These are phyloP conservation scores for Chrysocyon brachyurus DNA, from an alignment of 2,797 vertebrate genomes.

Conservation along the genomic window DNA sequence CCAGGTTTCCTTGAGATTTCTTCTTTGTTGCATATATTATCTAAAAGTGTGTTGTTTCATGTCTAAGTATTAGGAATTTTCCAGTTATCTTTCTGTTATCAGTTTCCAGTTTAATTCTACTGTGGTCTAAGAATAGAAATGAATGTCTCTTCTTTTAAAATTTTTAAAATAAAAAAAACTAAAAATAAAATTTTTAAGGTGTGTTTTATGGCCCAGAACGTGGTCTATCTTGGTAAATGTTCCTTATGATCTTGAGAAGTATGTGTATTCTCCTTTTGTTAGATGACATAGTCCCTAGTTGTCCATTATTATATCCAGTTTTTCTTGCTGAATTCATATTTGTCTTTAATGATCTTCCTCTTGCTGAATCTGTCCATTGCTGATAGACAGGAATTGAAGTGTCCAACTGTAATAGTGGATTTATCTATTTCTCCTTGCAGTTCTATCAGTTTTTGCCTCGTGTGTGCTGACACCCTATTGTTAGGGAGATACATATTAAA, in stretches of 20 bases:
- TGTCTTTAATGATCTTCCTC: background rate
- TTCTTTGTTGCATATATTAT: background rate
- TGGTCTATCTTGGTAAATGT: background rate
- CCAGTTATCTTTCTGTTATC: background rate
- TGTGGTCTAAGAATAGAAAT: background rate
- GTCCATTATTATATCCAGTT: background rate
- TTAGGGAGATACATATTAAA: background rate
- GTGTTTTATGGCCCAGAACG: background rate
- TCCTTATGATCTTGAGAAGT: background rate
- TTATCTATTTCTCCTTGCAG: background rate
- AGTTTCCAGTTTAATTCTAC: background rate
- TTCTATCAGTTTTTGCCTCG: background rate
- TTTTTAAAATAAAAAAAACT: background rate
- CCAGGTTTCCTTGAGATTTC: background rate
- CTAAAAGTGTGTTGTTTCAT: background rate
- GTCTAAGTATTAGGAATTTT: background rate
- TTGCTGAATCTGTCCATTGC: background rate
- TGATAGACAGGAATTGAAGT: background rate
- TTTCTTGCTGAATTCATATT: background rate
- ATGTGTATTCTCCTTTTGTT: background rate
- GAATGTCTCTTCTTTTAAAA: background rate
- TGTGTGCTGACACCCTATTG: background rate
- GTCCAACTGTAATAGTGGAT: background rate
- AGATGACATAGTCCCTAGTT: background rate
- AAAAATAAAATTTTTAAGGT: background rate